These are phyloP conservation scores for Leucophenga montana DNA, from an alignment of 2,888 invertebrate genomes.

Conservation along the genomic window DNA sequence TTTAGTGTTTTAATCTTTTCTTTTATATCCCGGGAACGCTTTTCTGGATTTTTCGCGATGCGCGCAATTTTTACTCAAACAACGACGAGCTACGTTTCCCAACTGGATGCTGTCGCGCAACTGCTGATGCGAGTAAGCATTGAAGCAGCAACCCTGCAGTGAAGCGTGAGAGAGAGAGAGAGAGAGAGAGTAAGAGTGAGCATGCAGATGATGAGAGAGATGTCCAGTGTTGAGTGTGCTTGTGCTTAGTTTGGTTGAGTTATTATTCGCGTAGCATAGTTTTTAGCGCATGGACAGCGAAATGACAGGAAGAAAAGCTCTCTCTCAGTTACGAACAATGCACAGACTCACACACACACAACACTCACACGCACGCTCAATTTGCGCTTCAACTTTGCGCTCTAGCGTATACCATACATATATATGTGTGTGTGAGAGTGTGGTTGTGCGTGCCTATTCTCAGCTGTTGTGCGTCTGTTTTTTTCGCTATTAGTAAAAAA, in stretches of 20 bases:
- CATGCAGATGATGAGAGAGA: too few species aligned
- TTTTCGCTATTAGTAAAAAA: conserved; percentile 4
- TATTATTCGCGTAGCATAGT: conserved; percentile 20
- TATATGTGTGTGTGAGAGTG: not conserved
- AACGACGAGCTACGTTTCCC: conserved; percentile 61
- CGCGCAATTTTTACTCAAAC: not conserved
- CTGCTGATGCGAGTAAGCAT: conserved; percentile 24
- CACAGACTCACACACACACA: not conserved
- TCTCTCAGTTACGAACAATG: not conserved
- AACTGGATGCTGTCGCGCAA: conserved; percentile 69
- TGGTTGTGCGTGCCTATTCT: not conserved
- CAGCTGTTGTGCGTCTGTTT: conserved; percentile 23
- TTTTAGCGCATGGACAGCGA: conserved; percentile 22
- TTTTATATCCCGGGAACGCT: not conserved
- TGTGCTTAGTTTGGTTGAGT: conserved; percentile 16
- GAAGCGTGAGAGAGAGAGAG: not conserved
- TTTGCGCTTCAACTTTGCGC: conserved; percentile 1
- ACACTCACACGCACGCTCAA: not conserved
- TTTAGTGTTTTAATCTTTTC: not conserved
- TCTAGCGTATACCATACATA: too few species aligned
- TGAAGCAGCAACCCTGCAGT: conserved; percentile 38
- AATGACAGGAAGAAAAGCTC: conserved; percentile 17
- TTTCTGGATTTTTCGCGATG: not conserved
- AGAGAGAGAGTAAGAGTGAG: not conserved
- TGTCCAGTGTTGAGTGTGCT: too few species aligned